These are phyloP conservation scores for Chitala chitala DNA, from an alignment of 2,113 vertebrate species.

Conservation along the genomic window DNA sequence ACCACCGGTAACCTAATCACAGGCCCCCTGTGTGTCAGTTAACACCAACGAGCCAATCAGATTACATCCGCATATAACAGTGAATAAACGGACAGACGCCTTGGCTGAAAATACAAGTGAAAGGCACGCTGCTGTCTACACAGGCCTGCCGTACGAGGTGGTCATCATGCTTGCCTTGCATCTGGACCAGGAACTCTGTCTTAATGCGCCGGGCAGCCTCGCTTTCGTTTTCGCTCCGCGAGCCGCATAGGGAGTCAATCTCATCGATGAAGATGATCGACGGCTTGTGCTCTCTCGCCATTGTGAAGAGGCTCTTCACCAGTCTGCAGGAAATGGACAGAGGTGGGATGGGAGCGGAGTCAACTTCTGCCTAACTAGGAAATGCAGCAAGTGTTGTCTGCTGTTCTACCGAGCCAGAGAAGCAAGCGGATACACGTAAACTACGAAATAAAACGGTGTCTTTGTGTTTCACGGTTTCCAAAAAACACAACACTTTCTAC, in stretches of 20 bases:
- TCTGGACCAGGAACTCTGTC: slow-evolving; percentile 95
- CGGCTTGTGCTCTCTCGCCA: slow-evolving; percentile 90
- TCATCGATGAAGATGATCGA: slow-evolving; percentile 99
- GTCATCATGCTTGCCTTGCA: slow-evolving; percentile 74
- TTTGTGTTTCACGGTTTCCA: too few relatives aligned
- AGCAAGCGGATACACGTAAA: neutral
- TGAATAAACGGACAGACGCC: neutral
- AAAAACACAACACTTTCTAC: too few relatives aligned
- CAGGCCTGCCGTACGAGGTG: neutral
- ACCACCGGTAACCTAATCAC: too few relatives aligned
- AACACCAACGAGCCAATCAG: too few relatives aligned
- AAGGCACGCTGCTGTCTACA: neutral
- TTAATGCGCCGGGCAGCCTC: slow-evolving; percentile 94
- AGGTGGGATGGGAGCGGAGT: neutral
- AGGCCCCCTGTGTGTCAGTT: too few relatives aligned
- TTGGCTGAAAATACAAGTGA: neutral
- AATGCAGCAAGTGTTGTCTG: too few relatives aligned
- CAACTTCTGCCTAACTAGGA: too few relatives aligned
- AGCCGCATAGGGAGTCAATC: slow-evolving; percentile 92
- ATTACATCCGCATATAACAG: too few relatives aligned
- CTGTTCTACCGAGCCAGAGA: too few relatives aligned
- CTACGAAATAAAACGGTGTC: neutral
- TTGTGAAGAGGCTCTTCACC: slow-evolving; percentile 90
- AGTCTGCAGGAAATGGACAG: slow-evolving; percentile 61
- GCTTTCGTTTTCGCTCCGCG: slow-evolving; percentile 94